Base-by-base conservation (phyloP, 2,797 vertebrate genomes). In the Naso thynnoides region DNA sequence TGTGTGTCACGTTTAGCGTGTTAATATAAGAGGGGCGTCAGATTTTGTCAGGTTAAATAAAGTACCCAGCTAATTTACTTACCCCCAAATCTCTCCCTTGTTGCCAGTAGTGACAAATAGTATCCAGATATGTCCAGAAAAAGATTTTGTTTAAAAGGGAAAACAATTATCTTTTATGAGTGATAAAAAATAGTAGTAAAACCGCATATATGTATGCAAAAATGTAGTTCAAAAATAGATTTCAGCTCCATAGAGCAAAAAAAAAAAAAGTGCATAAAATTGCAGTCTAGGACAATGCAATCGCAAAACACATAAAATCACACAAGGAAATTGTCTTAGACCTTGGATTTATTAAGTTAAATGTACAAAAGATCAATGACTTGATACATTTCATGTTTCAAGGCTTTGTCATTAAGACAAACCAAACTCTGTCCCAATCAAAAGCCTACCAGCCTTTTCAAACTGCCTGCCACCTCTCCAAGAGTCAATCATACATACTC, bases 291-390 rank as follows among this genome's bases (percentile, higher is more conserved):
- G 27, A 3, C 23, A 23, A n/a, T 45, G 18, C 3, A 9, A 64
- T 50, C 16, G n/a, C 16, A 70, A 55, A 42, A 73, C n/a, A 29
- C 38, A 70, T 45, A 50, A 48, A 62, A 60, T 3, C 5, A 81
- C 58, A 77, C 29, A 65, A 9, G 21, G 39, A 65, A 68, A 59
- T 39, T 56, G 73, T 89, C 83, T 90, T 91, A 86, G 82, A 91
- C 82, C 65, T 92, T 93, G 87, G 72, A 91, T 95, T 94, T 95
- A 94, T 94, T 93, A 93, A 94, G 91, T 94, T 93, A 93, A 93
- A 94, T 95, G 92, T 95, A 95, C 93, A 95, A 94, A 93, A 94
- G 78, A 86, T 85, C 78, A 74, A 79, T 70, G 78, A 90, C 79
- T 90, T 86, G 88, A 92, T 93, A 93, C 89, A 93, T 88, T 90